Percentiles rank a stretch among this genome's conserved stretches.
phyloP scores from a whole-genome alignment of 2,113 vertebrate species.

The Odontophorus gujanensis region DNA sequence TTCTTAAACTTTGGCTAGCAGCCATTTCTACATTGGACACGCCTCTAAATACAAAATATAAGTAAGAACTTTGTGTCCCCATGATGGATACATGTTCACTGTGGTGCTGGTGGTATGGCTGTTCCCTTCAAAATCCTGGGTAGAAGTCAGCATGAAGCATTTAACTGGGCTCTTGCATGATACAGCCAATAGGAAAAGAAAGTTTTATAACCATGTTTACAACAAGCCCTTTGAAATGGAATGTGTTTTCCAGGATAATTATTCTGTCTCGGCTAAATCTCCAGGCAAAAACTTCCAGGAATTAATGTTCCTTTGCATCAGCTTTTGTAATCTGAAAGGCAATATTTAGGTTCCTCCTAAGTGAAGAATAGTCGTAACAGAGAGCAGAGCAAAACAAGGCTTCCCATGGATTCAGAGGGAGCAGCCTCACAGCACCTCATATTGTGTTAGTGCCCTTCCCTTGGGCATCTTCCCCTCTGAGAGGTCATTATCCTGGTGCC shows the following conservation, averaged over 20 bases:
- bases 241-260: constrained; percentile 1
- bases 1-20: background rate
- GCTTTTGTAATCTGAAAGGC: constrained; percentile 27
- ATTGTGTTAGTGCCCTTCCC: too few species aligned
- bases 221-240: background rate
- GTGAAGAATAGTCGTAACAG: constrained; percentile 7
- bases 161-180: background rate
- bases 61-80: too few species aligned
- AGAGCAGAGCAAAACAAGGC: constrained; percentile 43
- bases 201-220: background rate
- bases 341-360: constrained; percentile 46
- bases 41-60: background rate
- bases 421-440: background rate
- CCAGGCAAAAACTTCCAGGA: constrained; percentile 44
- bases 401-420: constrained; percentile 14
- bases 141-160: background rate
- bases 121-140: background rate
- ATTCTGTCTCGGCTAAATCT: constrained; percentile 5
- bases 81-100: fast-evolving
- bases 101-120: background rate
- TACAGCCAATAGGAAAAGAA: background rate
- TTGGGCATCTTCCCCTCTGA: too few species aligned
- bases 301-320: background rate
- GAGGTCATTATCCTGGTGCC: too few species aligned
- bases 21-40: fast-evolving